phyloP scores from a whole-genome alignment of 2,888 invertebrate species.

The Alcis repandata region DNA sequence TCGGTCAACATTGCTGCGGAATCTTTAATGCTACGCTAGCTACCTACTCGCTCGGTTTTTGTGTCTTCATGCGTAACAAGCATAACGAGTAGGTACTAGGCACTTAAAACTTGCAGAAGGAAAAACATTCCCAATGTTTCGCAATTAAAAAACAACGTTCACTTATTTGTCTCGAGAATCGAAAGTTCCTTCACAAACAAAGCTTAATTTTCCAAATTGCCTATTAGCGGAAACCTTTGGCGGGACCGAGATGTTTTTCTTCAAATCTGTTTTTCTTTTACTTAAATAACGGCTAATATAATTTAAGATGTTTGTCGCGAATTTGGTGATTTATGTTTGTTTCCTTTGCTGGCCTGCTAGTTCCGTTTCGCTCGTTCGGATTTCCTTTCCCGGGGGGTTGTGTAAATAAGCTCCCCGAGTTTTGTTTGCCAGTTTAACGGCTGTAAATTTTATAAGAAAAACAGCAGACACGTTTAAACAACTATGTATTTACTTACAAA shows the following conservation, averaged over 20 bases:
- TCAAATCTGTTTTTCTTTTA: conserved; percentile 68
- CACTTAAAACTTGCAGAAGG: conserved; percentile 3
- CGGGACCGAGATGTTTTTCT: conserved; percentile 58
- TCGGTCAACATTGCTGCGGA: conserved; percentile 76
- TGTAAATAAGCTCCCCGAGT: conserved; percentile 78
- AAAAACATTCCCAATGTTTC: conserved; percentile 34
- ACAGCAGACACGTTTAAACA: conserved; percentile 51
- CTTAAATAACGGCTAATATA: conserved; percentile 66
- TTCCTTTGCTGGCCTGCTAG: conserved; percentile 68
- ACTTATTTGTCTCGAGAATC: conserved; percentile 64
- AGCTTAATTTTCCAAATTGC: conserved; percentile 67
- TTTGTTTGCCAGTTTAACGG: conserved; percentile 78
- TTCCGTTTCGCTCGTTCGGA: conserved; percentile 70
- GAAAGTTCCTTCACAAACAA: conserved; percentile 66
- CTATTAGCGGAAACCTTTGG: conserved; percentile 63
- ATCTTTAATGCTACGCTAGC: conserved; percentile 63
- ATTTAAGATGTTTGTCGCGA: conserved; percentile 76
- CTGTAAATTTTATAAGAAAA: conserved; percentile 76
- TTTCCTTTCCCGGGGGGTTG: conserved; percentile 74
- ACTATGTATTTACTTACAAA: conserved; percentile 24
- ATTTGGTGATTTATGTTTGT: conserved; percentile 79
- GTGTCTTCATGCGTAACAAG: conserved; percentile 62
- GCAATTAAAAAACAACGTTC: conserved; percentile 61
- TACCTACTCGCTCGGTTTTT: conserved; percentile 64
- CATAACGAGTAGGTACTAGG: conserved; percentile 38